Conservation (phyloP, 1,140 invertebrate species). For the Drosophila cardini region DNA sequence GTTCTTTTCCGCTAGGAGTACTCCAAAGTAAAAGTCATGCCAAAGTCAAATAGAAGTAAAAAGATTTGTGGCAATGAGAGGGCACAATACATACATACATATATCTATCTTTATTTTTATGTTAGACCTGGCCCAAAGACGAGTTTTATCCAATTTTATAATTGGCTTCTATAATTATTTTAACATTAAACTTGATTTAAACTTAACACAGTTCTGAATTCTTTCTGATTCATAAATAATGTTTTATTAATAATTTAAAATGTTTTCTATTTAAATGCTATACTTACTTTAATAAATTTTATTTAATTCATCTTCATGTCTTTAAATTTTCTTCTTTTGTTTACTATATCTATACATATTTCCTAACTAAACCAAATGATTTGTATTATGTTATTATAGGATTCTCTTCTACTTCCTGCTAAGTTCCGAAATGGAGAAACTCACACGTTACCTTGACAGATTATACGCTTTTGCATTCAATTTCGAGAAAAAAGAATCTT, state of each 20-base stretch:
- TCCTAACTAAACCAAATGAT: neutral
- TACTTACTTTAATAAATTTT: no score
- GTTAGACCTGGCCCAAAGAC: neutral
- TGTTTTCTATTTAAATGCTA: no score
- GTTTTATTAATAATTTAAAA: no score
- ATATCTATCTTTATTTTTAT: slow-evolving; percentile 8
- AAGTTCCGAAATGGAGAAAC: neutral
- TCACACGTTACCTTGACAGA: slow-evolving; percentile 34
- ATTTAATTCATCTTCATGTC: no score
- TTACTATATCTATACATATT: no score
- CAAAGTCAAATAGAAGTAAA: slow-evolving; percentile 58
- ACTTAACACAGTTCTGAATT: no score
- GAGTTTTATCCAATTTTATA: no score
- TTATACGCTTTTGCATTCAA: slow-evolving; percentile 32
- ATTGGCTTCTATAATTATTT: no score
- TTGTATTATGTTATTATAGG: neutral
- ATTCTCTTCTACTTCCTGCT: neutral
- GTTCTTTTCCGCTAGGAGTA: slow-evolving; percentile 39
- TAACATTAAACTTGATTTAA: no score
- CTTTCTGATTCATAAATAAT: no score
- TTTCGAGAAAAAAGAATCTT: slow-evolving; percentile 19
- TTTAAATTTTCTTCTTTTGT: no score
- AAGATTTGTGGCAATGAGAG: slow-evolving; percentile 68
- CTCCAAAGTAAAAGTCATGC: slow-evolving; percentile 65
- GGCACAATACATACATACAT: no score